phyloP scores from a whole-genome alignment of 2,113 vertebrate species.

The Amazona vittata region DNA sequence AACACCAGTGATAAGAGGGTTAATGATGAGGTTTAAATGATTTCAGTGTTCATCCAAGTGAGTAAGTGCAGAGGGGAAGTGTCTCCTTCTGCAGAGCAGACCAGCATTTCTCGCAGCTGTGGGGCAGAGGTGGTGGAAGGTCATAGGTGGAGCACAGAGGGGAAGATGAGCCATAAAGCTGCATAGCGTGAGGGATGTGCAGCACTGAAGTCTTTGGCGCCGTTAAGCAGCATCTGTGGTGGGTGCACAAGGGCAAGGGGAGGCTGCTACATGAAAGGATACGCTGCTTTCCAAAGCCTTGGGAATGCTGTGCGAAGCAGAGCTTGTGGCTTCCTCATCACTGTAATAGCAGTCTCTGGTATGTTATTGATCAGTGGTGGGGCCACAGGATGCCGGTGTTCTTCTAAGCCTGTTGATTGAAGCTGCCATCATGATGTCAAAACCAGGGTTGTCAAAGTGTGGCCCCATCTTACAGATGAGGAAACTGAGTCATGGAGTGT shows the following conservation, averaged over 20 bases:
- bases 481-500: slow-evolving; percentile 1
- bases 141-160: background rate
- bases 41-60: slow-evolving; percentile 22
- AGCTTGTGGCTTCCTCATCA: background rate
- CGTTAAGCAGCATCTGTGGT: background rate
- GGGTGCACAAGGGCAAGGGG: background rate
- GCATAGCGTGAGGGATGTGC: background rate
- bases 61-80: background rate
- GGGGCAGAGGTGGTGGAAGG: background rate
- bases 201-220: background rate
- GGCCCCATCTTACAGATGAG: background rate
- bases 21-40: slow-evolving; percentile 29
- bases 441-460: background rate
- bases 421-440: background rate
- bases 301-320: background rate
- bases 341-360: background rate
- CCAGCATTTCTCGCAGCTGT: slow-evolving; percentile 15
- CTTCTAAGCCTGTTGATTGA: background rate
- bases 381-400: background rate
- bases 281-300: background rate
- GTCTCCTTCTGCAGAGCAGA: slow-evolving; percentile 2
- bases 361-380: background rate
- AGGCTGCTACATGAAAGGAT: background rate
- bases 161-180: slow-evolving; percentile 13
- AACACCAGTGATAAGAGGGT: background rate